Evolutionary conservation across 2,888 invertebrate genomes (phyloP).

Genomic region (Dione juno): DNA sequence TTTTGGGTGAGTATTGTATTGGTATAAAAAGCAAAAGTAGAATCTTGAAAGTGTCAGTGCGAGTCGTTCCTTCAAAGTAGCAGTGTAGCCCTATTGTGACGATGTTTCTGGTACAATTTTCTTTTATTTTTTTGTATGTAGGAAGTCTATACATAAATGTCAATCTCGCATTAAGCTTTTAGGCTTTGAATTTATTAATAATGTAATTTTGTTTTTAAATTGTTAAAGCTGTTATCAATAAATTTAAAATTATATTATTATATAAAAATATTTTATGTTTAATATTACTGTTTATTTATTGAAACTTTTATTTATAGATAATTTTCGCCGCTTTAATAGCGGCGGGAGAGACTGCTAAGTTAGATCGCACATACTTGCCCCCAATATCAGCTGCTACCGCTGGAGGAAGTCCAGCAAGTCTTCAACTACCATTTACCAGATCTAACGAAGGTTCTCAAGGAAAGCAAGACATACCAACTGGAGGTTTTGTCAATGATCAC

Average conservation of each 20-base stretch:
- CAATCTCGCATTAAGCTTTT: neutral
- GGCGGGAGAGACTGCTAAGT: constrained; percentile 69
- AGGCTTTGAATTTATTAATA: neutral
- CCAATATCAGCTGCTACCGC: constrained; percentile 65
- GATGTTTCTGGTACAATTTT: constrained; percentile 68
- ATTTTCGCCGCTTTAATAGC: constrained; percentile 68
- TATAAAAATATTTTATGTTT: neutral
- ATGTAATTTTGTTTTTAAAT: neutral
- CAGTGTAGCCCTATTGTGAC: constrained; percentile 53
- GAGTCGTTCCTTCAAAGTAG: constrained; percentile 60
- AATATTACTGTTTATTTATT: neutral
- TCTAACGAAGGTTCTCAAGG: constrained; percentile 21
- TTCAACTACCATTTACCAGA: constrained; percentile 57
- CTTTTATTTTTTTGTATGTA: constrained; percentile 39
- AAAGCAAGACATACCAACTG: constrained; percentile 57
- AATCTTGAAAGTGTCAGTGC: constrained; percentile 62
- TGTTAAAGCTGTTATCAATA: too few relatives aligned
- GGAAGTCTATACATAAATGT: constrained; percentile 2
- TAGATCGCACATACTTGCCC: constrained; percentile 68
- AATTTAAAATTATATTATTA: neutral
- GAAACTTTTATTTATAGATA: constrained; percentile 55
- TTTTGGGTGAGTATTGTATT: constrained; percentile 70
- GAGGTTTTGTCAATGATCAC: constrained; percentile 69
- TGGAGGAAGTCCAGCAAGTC: constrained; percentile 63
- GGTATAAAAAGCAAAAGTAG: constrained; percentile 74